Evolutionary conservation across 2,113 vertebrate genomes (phyloP).

Genomic region (Stegostoma tigrinum): DNA sequence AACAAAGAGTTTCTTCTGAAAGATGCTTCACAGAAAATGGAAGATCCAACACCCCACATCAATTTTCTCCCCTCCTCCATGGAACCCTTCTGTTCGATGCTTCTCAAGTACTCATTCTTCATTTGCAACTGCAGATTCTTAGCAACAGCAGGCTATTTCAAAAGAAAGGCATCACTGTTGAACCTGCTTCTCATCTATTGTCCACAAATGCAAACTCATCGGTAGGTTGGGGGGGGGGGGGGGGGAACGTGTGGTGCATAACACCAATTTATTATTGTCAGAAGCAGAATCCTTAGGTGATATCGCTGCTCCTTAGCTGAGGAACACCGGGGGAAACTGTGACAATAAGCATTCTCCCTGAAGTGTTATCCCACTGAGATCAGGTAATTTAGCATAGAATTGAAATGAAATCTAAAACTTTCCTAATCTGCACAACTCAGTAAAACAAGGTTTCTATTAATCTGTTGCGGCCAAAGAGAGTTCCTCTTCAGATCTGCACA

Average conservation of each 20-base stretch:
- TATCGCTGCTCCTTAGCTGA: not conserved
- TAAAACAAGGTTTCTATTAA: not conserved
- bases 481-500: not conserved
- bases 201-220: not conserved
- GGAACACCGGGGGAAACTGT: not conserved
- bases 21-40: not conserved
- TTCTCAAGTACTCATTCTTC: not conserved
- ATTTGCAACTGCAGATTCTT: not conserved
- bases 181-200: not conserved
- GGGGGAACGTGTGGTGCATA: no score
- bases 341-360: not conserved
- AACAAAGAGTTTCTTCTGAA: not conserved
- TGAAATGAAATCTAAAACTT: not conserved
- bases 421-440: not conserved
- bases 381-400: not conserved
- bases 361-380: not conserved
- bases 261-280: not conserved
- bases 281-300: not conserved
- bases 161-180: not conserved
- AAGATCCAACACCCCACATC: not conserved
- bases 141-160: constrained; percentile 6
- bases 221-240: not conserved
- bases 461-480: not conserved
- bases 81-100: not conserved
- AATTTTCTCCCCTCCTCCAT: not conserved